Conservation (phyloP, 2,797 vertebrate genomes). For the Cottoperca gobio region DNA sequence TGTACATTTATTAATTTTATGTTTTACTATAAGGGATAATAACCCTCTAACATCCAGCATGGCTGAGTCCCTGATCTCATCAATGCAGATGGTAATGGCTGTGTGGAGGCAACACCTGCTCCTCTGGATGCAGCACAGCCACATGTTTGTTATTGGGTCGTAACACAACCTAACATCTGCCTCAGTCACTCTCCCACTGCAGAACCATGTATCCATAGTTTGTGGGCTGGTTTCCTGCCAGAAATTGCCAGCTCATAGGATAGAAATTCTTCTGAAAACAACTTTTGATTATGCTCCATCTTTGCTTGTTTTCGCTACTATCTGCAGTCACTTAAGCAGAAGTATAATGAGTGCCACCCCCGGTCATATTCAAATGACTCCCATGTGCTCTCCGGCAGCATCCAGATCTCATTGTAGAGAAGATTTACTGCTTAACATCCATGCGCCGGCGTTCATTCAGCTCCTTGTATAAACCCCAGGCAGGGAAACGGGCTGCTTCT, state of each 20-base stretch:
- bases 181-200: slow-evolving; percentile 52
- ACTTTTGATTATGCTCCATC: not conserved
- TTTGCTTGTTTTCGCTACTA: slow-evolving; percentile 21
- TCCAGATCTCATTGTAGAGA: slow-evolving; percentile 39
- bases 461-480: slow-evolving; percentile 40
- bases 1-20: slow-evolving; percentile 55
- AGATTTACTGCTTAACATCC: slow-evolving; percentile 54
- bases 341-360: slow-evolving; percentile 19
- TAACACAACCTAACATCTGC: slow-evolving; percentile 78
- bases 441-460: slow-evolving; percentile 31
- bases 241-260: slow-evolving; percentile 28
- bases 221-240: slow-evolving; percentile 42
- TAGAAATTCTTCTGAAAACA: not conserved
- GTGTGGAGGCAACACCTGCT: slow-evolving; percentile 72
- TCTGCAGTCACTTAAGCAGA: slow-evolving; percentile 26
- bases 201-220: slow-evolving; percentile 56
- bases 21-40: slow-evolving; percentile 63
- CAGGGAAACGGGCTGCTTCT: slow-evolving; percentile 28
- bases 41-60: slow-evolving; percentile 54
- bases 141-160: slow-evolving; percentile 69
- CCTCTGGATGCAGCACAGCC: slow-evolving; percentile 66
- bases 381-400: slow-evolving; percentile 25
- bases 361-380: slow-evolving; percentile 27
- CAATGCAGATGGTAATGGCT: slow-evolving; percentile 69
- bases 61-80: slow-evolving; percentile 68